Conservation (phyloP, 2,888 invertebrate genomes). For the Synanthedon andrenaeformis region DNA sequence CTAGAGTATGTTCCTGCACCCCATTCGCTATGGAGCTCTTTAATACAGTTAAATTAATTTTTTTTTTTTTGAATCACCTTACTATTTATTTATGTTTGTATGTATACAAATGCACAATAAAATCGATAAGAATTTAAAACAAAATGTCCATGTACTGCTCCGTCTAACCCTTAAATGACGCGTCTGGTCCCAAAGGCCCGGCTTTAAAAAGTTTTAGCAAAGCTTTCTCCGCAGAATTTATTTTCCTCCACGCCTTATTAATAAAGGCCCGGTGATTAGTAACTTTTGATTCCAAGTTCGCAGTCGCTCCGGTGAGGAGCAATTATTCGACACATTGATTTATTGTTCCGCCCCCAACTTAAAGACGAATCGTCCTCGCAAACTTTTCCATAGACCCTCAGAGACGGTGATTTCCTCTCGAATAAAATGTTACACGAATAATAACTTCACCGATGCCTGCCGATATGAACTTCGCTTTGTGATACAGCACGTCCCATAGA, state of each 20-base stretch:
- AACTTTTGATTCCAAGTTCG: constrained; percentile 55
- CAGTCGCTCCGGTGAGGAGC: constrained; percentile 47
- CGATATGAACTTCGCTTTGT: constrained; percentile 36
- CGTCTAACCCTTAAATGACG: constrained; percentile 3
- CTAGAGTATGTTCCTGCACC: no score
- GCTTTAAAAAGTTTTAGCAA: constrained; percentile 5
- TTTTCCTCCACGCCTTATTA: constrained; percentile 36
- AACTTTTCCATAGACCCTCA: constrained; percentile 26
- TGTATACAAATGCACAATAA: background rate
- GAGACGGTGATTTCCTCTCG: constrained; percentile 30
- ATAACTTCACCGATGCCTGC: constrained; percentile 35
- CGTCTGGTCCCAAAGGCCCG: constrained; percentile 4
- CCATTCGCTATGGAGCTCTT: no score
- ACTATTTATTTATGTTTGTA: no score
- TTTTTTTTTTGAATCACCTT: no score
- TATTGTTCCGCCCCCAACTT: constrained; percentile 51
- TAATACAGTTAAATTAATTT: no score
- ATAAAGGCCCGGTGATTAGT: constrained; percentile 59
- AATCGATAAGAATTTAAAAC: background rate
- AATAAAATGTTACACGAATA: constrained; percentile 44
- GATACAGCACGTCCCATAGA: constrained; percentile 39
- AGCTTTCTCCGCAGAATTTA: constrained; percentile 7
- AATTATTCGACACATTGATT: constrained; percentile 69
- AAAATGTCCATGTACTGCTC: constrained; percentile 1
- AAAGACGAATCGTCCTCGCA: constrained; percentile 30